A percentile compares a stretch with the other conserved stretches of the same genome.
Evolutionary conservation across 2,888 invertebrate species (phyloP).

Genomic region (Shargacucullia verbasci): DNA sequence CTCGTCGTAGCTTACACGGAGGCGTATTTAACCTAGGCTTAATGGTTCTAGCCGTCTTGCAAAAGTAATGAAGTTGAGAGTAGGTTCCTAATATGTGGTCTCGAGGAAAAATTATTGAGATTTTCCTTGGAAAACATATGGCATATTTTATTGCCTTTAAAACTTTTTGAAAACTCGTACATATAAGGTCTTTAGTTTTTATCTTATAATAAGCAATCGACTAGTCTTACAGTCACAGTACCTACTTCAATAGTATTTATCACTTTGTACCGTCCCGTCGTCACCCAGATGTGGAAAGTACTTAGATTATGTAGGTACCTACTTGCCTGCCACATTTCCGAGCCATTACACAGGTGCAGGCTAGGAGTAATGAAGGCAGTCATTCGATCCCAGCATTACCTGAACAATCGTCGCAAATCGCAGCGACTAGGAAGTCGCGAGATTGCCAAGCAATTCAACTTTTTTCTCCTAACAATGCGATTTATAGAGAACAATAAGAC

Average conservation of each 20-base stretch:
- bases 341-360: constrained; percentile 51
- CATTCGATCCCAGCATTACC: constrained; percentile 49
- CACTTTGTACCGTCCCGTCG: neutral
- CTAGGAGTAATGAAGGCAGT: constrained; percentile 54
- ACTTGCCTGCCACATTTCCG: constrained; percentile 13
- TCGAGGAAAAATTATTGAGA: neutral
- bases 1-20: constrained; percentile 5
- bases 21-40: constrained; percentile 24
- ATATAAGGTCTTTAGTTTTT: no score
- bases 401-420: constrained; percentile 65
- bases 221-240: no score
- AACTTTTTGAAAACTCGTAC: no score
- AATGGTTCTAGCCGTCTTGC: constrained; percentile 7
- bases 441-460: constrained; percentile 63
- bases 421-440: constrained; percentile 62
- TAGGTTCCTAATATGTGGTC: neutral
- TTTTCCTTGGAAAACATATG: neutral
- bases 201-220: no score
- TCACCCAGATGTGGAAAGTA: constrained; percentile 9
- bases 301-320: constrained; percentile 1
- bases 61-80: constrained; percentile 10
- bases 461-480: constrained; percentile 74
- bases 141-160: no score
- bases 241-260: neutral
- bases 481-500: constrained; percentile 75